Conservation (phyloP, 2,888 invertebrate genomes). For the Antheraea yamamai region DNA sequence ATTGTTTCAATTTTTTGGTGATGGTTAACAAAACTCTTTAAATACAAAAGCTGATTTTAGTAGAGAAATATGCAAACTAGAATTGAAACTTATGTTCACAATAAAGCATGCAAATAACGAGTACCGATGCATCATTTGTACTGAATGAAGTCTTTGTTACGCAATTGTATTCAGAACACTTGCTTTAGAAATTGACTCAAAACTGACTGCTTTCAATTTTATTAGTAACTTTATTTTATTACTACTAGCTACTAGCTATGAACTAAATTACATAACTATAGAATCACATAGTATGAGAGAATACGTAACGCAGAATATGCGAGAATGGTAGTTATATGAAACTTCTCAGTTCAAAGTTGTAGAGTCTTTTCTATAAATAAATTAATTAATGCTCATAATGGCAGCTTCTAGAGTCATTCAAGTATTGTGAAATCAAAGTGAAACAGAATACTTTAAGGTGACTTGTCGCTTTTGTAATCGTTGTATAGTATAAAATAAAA, state of each 20-base stretch:
- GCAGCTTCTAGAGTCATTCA: background rate
- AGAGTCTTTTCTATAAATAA: background rate
- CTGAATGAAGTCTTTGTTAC: background rate
- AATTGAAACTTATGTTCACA: background rate
- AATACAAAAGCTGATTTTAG: background rate
- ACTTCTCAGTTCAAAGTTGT: background rate
- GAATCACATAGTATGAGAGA: background rate
- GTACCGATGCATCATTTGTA: conserved; percentile 4
- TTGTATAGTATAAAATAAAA: no score
- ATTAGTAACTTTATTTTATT: background rate
- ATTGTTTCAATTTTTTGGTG: background rate
- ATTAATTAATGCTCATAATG: no score
- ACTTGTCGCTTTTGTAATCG: background rate
- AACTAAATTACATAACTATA: background rate
- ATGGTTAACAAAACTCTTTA: background rate
- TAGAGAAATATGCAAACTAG: background rate
- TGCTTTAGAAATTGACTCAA: background rate
- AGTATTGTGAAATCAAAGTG: no score
- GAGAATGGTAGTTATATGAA: background rate
- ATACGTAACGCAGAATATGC: background rate
- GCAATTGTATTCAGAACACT: conserved; percentile 7
- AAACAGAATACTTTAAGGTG: background rate
- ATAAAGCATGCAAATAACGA: background rate
- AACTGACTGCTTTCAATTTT: background rate
- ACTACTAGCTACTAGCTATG: background rate